A percentile compares a stretch with the other conserved stretches of the same genome.
phyloP scores from a whole-genome alignment of 2,113 vertebrate genomes.

The Clarias gariepinus region DNA sequence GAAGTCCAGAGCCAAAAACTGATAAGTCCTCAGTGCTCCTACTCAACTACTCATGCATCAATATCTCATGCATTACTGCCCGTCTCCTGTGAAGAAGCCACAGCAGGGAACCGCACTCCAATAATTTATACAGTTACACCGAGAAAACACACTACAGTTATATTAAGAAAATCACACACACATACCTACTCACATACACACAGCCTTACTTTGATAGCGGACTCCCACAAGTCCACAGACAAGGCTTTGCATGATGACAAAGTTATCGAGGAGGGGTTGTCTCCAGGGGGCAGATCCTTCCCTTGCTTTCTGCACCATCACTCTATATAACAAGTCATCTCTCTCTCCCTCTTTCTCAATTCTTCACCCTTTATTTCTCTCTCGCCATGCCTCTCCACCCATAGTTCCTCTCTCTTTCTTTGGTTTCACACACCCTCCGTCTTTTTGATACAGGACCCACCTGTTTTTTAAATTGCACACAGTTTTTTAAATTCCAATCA shows the following conservation, averaged over 20 bases:
- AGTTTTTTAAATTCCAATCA: conserved; percentile 41
- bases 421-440: neutral
- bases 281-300: conserved; percentile 10
- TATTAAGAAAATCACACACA: neutral
- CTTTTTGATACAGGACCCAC: conserved; percentile 16
- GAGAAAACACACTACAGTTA: neutral
- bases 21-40: neutral
- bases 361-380: neutral
- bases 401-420: neutral
- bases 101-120: neutral
- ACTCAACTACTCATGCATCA: neutral
- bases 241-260: conserved; percentile 52
- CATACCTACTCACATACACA: neutral
- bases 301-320: neutral
- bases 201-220: conserved; percentile 15
- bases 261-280: conserved; percentile 36
- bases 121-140: neutral
- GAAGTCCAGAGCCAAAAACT: neutral
- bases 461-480: conserved; percentile 30
- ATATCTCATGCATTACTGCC: neutral
- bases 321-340: neutral
- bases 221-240: conserved; percentile 42
- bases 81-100: neutral
- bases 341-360: neutral
- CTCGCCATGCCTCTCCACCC: neutral